These are phyloP conservation scores for Anaspis maculata DNA, from an alignment of 2,888 invertebrate genomes.

Conservation along the genomic window DNA sequence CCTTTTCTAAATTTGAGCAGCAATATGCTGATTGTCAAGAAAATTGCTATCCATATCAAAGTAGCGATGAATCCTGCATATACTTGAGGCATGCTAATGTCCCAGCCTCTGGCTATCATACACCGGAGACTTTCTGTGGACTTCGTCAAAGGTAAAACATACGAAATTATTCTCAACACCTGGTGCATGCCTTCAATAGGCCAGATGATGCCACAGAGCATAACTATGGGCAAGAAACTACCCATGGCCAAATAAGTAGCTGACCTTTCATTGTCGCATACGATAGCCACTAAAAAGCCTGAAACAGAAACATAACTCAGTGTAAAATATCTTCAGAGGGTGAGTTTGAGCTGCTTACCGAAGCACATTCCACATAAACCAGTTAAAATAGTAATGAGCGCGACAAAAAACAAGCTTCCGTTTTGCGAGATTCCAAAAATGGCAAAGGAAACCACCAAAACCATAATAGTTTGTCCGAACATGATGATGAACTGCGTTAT, in stretches of 20 bases:
- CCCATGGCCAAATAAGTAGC: constrained; percentile 81
- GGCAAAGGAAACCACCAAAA: constrained; percentile 69
- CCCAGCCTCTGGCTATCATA: constrained; percentile 79
- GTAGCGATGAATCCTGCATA: constrained; percentile 77
- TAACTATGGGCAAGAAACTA: constrained; percentile 75
- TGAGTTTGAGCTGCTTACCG: constrained; percentile 47
- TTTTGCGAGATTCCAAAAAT: constrained; percentile 69
- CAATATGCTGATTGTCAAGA: constrained; percentile 64
- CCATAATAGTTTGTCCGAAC: constrained; percentile 71
- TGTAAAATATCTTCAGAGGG: not conserved
- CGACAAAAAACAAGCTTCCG: constrained; percentile 67
- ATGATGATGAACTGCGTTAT: constrained; percentile 82
- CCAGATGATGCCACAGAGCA: constrained; percentile 89
- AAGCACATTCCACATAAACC: constrained; percentile 93
- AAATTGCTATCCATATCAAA: constrained; percentile 68
- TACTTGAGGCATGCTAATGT: constrained; percentile 59
- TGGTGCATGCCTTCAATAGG: constrained; percentile 88
- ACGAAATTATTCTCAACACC: constrained; percentile 58
- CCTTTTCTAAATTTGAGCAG: constrained; percentile 79
- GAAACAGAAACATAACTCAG: constrained; percentile 1
- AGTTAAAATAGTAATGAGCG: constrained; percentile 67
- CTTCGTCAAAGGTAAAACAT: constrained; percentile 74
- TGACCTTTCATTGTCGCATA: constrained; percentile 73
- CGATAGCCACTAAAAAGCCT: constrained; percentile 70
- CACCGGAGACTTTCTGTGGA: constrained; percentile 83